These are phyloP conservation scores for Prionailurus bengalensis DNA, from an alignment of 2,113 vertebrate species.

Conservation along the genomic window DNA sequence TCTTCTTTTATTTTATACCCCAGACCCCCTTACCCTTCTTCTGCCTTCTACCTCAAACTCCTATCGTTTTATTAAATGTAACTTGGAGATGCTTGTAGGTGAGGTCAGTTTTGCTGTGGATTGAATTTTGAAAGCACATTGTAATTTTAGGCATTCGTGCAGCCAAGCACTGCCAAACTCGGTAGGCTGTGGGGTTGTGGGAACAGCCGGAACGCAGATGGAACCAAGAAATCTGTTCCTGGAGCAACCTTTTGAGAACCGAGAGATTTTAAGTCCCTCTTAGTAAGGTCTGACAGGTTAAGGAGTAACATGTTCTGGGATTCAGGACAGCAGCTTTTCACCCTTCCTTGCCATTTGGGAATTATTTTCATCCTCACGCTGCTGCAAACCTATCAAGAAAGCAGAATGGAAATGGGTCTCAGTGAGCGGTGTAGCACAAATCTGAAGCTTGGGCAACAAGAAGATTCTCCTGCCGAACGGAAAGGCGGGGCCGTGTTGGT, in stretches of 20 bases:
- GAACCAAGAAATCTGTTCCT: conserved; percentile 75
- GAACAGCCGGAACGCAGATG: conserved; percentile 68
- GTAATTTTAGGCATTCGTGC: conserved; percentile 78
- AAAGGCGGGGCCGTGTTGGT: neutral
- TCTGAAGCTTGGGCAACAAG: conserved; percentile 37
- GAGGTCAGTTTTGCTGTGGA: conserved; percentile 65
- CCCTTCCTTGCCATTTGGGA: neutral
- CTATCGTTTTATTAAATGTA: conserved; percentile 63
- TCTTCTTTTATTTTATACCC: conserved; percentile 51
- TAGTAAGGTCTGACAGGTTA: conserved; percentile 76
- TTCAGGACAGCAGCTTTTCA: conserved; percentile 43
- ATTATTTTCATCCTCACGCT: conserved; percentile 58
- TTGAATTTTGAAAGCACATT: conserved; percentile 72
- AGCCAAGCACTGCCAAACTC: conserved; percentile 53
- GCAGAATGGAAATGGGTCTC: conserved; percentile 56
- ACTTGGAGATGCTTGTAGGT: conserved; percentile 58
- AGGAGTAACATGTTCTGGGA: conserved; percentile 64
- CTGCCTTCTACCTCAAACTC: conserved; percentile 30
- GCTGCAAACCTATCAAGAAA: conserved; percentile 36
- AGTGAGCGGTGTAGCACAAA: conserved; percentile 45
- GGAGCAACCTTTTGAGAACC: conserved; percentile 69
- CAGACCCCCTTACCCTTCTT: conserved; percentile 59
- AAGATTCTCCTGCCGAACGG: conserved; percentile 30
- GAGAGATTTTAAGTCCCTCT: conserved; percentile 75
- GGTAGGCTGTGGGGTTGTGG: conserved; percentile 62